A percentile compares a stretch with the other conserved stretches of the same genome.
Conservation (phyloP, 2,888 invertebrate species). For the Apocheima hispidaria region DNA sequence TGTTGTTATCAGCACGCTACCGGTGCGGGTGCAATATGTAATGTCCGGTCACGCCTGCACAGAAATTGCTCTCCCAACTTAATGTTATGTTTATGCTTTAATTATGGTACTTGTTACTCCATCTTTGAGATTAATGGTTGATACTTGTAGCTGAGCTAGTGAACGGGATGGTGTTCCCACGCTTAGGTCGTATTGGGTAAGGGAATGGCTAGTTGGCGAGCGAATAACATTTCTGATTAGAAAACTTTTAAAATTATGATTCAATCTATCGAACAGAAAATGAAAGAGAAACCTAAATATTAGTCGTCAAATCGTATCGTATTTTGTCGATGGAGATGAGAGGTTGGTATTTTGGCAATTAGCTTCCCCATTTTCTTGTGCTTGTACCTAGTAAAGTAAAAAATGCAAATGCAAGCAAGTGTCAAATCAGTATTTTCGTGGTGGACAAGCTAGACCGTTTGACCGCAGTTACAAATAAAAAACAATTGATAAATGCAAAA, state of each 20-base stretch:
- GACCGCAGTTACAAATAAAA: no score
- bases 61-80: constrained; percentile 46
- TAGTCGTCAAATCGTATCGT: neutral
- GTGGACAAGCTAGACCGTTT: no score
- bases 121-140: constrained; percentile 22
- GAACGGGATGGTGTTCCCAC: constrained; percentile 12
- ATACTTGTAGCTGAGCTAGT: neutral
- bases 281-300: neutral
- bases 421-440: no score
- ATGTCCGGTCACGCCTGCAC: constrained; percentile 63
- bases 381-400: no score
- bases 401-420: no score
- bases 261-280: neutral
- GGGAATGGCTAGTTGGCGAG: constrained; percentile 9
- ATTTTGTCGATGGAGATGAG: neutral
- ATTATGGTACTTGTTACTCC: constrained; percentile 38
- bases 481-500: no score
- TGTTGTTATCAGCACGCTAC: constrained; percentile 64
- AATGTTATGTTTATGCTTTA: constrained; percentile 22
- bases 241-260: neutral
- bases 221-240: neutral
- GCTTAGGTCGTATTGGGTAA: neutral
- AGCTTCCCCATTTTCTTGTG: no score
- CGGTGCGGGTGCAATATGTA: constrained; percentile 54
- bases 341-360: no score